Evolutionary conservation across 2,888 invertebrate genomes (phyloP), one percentile per base, ranked within the genome.

Genomic region (Erannis defoliaria): DNA sequence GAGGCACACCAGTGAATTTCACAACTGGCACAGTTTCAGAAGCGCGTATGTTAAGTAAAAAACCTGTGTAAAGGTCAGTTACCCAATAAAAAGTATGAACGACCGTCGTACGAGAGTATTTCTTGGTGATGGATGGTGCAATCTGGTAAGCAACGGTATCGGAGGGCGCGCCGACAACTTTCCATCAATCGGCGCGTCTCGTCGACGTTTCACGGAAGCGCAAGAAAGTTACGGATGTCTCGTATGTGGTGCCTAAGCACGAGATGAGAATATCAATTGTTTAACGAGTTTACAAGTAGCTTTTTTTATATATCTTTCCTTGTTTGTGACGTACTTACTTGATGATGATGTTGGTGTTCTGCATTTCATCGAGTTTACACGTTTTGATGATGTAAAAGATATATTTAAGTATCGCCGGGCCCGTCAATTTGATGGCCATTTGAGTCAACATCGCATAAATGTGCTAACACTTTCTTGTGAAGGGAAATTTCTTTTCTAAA

Each of bases 111-210:
- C 42, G 65, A 61, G 67, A 61, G 66, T 64, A 66, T 60, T 64
- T 68, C 62, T 61, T 18, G 55, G 54, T 57, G 55, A 66, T 70
- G 62, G 63, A 70, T 62, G 58, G 66, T 73, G 82, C 80, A 78
- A 81, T 77, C 68, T 64, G 72, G 76, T 75, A 65, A 66, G 60
- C 72, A 75, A 78, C 76, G 74, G 76, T 75, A 76, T 70, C 66
- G 66, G 72, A 84, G 82, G 86, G 84, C 79, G 82, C 78, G 81
- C 74, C 76, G 74, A 72, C 81, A 77, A 84, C 85, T 87, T 87
- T 86, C 87, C 78, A 83, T 76, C 63, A 59, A 66, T 69, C 67
- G 67, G 56, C 58, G 60, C 62, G 66, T 67, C 70, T 70, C 63
- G 71, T 70, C 75, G 68, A 68, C 71, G 73, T 74, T 83, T 78